Conservation (phyloP, 2,113 vertebrate genomes). For the Poeciliopsis prolifica region DNA sequence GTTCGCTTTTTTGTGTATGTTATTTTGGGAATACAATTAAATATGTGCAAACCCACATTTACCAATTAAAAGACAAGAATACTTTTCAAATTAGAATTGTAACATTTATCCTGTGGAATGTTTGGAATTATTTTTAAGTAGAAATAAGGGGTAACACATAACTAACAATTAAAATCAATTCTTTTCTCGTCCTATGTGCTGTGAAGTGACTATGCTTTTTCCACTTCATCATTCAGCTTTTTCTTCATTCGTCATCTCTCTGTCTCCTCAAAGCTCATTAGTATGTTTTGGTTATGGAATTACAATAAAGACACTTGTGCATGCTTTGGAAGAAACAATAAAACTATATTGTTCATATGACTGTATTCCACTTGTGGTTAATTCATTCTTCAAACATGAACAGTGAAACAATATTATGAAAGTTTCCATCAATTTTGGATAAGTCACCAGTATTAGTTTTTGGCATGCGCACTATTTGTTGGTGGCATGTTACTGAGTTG, state of each 20-base stretch:
- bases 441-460: slow-evolving; percentile 31
- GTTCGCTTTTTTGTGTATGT: slow-evolving; percentile 5
- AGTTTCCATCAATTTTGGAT: slow-evolving; percentile 8
- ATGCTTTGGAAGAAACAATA: slow-evolving; percentile 57
- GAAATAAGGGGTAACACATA: slow-evolving; percentile 8
- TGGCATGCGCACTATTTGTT: not conserved
- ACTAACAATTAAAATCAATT: slow-evolving; percentile 1
- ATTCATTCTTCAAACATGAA: slow-evolving; percentile 50
- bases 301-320: slow-evolving; percentile 56
- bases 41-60: slow-evolving; percentile 19
- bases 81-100: slow-evolving; percentile 24
- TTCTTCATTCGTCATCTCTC: slow-evolving; percentile 19
- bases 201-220: slow-evolving; percentile 31
- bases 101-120: not conserved
- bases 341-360: slow-evolving; percentile 63
- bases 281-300: slow-evolving; percentile 67
- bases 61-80: slow-evolving; percentile 10
- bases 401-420: slow-evolving; percentile 35
- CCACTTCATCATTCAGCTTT: not conserved
- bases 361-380: slow-evolving; percentile 64
- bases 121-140: slow-evolving; percentile 12
- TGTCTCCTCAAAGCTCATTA: slow-evolving; percentile 46
- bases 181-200: slow-evolving; percentile 16
- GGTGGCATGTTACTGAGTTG: not conserved
- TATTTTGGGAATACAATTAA: slow-evolving; percentile 25